Base-by-base conservation (phyloP, 2,888 invertebrate species). In the Octodonta nipae region DNA sequence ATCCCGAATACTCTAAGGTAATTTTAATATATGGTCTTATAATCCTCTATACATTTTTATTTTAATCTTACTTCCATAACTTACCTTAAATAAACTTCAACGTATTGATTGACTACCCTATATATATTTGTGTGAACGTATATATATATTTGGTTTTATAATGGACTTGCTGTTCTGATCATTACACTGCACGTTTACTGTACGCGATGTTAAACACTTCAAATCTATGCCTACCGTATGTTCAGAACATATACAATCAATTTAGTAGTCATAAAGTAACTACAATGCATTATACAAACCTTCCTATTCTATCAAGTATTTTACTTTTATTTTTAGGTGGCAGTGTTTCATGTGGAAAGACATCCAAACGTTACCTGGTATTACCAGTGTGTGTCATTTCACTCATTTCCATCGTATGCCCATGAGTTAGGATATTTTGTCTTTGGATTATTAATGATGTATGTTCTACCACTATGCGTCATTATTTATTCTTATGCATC, bases 401-500 rank as follows among this genome's bases (percentile, higher is more conserved):
- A 86, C 50, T 76, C 78, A 30, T 78, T 88, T 52, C 74, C 79
- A 10, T 73, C 75, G 2, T 59, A 65, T 35, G 65, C 69, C 2
- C 79, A 86, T 52, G 83, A 88, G 62, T 64, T 86, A 40, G 70
- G 74, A 5, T 92, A 92, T 63, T 78, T 79, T 50, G 63, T 87
- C 6, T 77, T 85, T 49, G 84, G 82, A 46, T 82, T 89, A 80
- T 58, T 78, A 28, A 75, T 83, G 53, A 85, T 91, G 81, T 92
- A 92, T 59, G 76, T 79, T 26, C 66, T 87, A 22, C 92, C 92
- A 0, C 66, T 92, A 32, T 60, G 78, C 35, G 78, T 86, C 32
- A 89, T 93, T 42, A 75, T 88, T 43, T 84, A 81, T 55, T 85
- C 86, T 52, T 93, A 93, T 49, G 77, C 79, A 1, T 83, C 88